Conservation (phyloP, 2,888 invertebrate genomes). For the Macrosoma leucophasiata region DNA sequence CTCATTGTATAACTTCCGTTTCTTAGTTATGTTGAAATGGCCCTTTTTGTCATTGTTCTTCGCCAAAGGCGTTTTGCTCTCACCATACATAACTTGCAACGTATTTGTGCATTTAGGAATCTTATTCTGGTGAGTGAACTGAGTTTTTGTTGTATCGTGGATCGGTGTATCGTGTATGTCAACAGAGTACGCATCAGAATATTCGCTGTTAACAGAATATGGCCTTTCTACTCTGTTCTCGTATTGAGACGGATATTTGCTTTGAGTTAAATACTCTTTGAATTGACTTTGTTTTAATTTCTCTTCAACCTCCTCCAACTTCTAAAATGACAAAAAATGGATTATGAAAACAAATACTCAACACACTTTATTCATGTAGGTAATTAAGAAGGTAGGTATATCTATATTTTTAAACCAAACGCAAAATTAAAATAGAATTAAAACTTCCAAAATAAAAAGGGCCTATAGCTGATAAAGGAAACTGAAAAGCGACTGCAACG, state of each 20-base stretch:
- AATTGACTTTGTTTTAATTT: conserved; percentile 63
- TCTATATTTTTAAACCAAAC: too few species aligned
- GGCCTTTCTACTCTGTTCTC: conserved; percentile 57
- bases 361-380: too few species aligned
- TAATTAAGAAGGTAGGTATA: too few species aligned
- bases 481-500: too few species aligned
- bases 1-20: conserved; percentile 60
- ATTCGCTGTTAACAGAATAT: conserved; percentile 48
- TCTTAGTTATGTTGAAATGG: conserved; percentile 58
- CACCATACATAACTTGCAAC: conserved; percentile 55
- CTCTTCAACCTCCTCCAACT: conserved; percentile 60
- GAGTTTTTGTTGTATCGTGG: conserved; percentile 12
- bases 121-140: conserved; percentile 40
- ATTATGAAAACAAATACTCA: too few species aligned
- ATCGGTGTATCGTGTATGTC: conserved; percentile 20
- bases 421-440: too few species aligned
- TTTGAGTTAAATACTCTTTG: conserved; percentile 58
- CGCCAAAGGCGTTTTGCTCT: conserved; percentile 34
- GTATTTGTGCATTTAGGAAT: conserved; percentile 34
- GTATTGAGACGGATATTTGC: conserved; percentile 42
- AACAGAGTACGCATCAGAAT: conserved; percentile 30
- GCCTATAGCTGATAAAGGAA: too few species aligned
- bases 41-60: conserved; percentile 47
- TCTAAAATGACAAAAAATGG: conserved; percentile 19
- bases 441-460: too few species aligned